Evolutionary conservation across 1,140 invertebrate species (phyloP).

Genomic region (Drosophila nigromelanica): DNA sequence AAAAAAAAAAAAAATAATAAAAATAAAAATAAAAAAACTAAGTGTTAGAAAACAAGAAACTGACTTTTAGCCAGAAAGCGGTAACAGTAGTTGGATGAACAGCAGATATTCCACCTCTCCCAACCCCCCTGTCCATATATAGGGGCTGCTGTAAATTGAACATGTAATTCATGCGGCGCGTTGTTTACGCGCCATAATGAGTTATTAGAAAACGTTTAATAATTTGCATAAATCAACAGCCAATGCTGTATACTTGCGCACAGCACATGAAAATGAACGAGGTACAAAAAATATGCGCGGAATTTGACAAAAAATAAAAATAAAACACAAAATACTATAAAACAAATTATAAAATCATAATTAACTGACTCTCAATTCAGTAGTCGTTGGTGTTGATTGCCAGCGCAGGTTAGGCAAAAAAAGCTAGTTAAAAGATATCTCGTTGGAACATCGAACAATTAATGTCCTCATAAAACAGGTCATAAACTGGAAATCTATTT

Average conservation of each 20-base stretch:
- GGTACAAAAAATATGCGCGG: slow-evolving; percentile 52
- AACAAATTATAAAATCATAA: not conserved
- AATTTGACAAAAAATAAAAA: slow-evolving; percentile 47
- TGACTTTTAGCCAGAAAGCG: slow-evolving; percentile 50
- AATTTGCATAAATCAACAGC: slow-evolving; percentile 81
- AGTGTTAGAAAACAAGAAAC: slow-evolving; percentile 63
- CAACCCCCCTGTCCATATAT: not conserved
- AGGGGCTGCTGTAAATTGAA: slow-evolving; percentile 47
- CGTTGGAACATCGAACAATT: too few relatives aligned
- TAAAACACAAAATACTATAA: not conserved
- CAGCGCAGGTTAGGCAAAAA: not conserved
- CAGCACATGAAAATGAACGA: slow-evolving; percentile 33
- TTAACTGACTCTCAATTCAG: not conserved
- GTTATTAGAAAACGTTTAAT: slow-evolving; percentile 82
- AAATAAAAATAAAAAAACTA: slow-evolving; percentile 22
- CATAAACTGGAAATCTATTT: too few relatives aligned
- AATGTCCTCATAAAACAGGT: not conserved
- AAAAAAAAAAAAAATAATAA: slow-evolving; percentile 32
- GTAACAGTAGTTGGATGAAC: slow-evolving; percentile 57
- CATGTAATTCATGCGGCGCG: slow-evolving; percentile 70
- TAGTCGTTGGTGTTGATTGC: not conserved
- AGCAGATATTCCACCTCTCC: not conserved
- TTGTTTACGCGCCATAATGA: slow-evolving; percentile 82
- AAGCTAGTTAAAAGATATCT: too few relatives aligned
- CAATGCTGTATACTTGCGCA: slow-evolving; percentile 67